Evolutionary conservation across 37 sponge, comb jelly and placozoan genomes (phyloP).

Genomic region (Eunapius fragilis): DNA sequence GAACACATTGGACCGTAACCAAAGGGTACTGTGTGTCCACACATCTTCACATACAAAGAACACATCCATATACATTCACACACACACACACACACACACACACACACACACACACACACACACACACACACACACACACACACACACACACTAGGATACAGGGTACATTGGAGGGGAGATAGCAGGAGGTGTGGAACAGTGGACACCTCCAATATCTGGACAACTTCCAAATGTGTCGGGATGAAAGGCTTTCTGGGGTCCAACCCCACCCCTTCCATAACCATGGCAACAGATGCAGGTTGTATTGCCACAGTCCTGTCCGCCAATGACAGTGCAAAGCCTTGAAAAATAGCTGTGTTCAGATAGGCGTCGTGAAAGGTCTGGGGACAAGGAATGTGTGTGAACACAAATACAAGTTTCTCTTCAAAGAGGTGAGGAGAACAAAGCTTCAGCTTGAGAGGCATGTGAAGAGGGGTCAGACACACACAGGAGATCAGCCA

Average conservation of each 20-base stretch:
- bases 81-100: conserved; percentile 44
- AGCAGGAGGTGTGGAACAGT: conserved; percentile 43
- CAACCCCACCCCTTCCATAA: conserved; percentile 7
- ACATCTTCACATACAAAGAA: no score
- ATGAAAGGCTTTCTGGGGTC: background rate
- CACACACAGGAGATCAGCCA: no score
- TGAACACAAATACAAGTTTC: no score
- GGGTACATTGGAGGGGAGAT: conserved; percentile 42
- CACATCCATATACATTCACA: no score
- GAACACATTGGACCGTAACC: no score
- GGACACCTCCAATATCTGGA: conserved; percentile 32
- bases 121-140: no score
- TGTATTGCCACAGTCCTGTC: background rate
- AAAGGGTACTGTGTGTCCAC: background rate
- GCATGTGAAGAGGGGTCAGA: no score
- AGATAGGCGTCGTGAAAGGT: background rate
- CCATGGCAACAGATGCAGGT: conserved; percentile 8
- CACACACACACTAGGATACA: conserved; percentile 28
- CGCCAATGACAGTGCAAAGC: conserved; percentile 13
- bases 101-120: conserved; percentile 26
- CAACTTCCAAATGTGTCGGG: conserved; percentile 59
- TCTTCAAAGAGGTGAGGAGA: no score
- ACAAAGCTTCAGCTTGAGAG: no score
- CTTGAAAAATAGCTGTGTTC: background rate
- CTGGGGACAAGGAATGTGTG: background rate